Evolutionary conservation across 37 sponge, comb jelly and placozoan species (phyloP), one percentile per base, ranked within the genome.

Genomic region (Aphrocallistes beatrix): DNA sequence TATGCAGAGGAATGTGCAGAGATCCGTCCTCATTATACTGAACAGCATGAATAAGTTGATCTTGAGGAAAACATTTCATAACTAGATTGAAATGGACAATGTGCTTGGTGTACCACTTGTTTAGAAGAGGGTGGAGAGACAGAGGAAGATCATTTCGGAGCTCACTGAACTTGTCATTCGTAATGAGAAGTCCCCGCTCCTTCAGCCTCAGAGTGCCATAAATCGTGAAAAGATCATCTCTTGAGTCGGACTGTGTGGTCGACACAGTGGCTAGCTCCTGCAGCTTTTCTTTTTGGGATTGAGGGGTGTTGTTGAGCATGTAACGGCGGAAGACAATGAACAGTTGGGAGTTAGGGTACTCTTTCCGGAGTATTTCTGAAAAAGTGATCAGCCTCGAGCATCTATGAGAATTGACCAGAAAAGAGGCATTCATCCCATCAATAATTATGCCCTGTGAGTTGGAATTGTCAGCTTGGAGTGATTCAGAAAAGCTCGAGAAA

Each of bases 401-500:
- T n/a, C n/a, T n/a, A n/a, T n/a, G n/a, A n/a, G n/a, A n/a, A n/a
- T 60, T 21, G 17, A 25, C n/a, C 6, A 60, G 6, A 13, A 25
- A 13, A 60, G 75, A 60, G 6, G n/a, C 75, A 13, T 60, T 60
- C 75, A 60, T 60, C 10, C 75, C 75, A 60, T 60, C 75, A 60
- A 60, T 30, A 28, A 60, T 6, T 30, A 60, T 3, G 3, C 10
- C 75, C n/a, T 60, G 10, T 25, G 10, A 3, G 75, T 60, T 60
- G 17, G 75, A n/a, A n/a, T n/a, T n/a, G n/a, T n/a, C n/a, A n/a
- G n/a, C n/a, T n/a, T n/a, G 32, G 25, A 60, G 3, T 60, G 8
- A 19, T 3, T 60, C 34, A 19, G 75, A 19, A 60, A 60, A 60
- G n/a, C 3, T 19, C 10, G 25, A 3, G 21, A 60, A 13, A 19